These are phyloP conservation scores for Pterostichus madidus DNA, from an alignment of 2,888 invertebrate genomes.

Conservation along the genomic window DNA sequence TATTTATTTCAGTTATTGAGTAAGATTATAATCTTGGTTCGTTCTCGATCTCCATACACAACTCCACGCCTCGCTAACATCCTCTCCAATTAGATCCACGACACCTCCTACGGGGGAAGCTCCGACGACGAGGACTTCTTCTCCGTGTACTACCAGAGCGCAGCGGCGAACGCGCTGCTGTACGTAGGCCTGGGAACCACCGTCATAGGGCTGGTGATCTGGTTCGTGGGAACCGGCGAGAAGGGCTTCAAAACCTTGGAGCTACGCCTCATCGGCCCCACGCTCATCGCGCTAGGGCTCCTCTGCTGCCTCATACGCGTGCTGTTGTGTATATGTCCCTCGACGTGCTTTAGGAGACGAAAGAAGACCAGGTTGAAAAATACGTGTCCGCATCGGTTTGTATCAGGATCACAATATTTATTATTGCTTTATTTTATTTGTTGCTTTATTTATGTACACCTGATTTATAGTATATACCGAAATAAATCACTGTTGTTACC, in stretches of 20 bases:
- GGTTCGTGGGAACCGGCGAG: conserved; percentile 94
- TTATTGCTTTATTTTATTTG: no score
- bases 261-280: conserved; percentile 91
- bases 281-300: conserved; percentile 84
- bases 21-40: no score
- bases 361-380: conserved; percentile 81
- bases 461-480: no score
- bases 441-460: no score
- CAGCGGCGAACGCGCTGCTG: conserved; percentile 90
- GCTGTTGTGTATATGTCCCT: conserved; percentile 90
- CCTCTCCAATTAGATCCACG: conserved; percentile 85
- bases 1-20: no score
- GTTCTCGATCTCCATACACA: no score
- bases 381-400: conserved; percentile 76
- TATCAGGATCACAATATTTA: neutral
- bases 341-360: conserved; percentile 85
- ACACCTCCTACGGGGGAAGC: conserved; percentile 89
- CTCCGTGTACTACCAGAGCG: conserved; percentile 85
- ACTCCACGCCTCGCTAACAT: neutral
- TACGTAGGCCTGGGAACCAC: conserved; percentile 92
- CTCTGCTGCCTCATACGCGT: conserved; percentile 91
- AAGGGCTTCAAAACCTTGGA: conserved; percentile 93
- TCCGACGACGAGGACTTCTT: conserved; percentile 85
- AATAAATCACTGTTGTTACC: no score
- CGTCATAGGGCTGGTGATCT: conserved; percentile 91